Base-by-base conservation (phyloP, 2,113 vertebrate species). In the Reinhardtius hippoglossoides region DNA sequence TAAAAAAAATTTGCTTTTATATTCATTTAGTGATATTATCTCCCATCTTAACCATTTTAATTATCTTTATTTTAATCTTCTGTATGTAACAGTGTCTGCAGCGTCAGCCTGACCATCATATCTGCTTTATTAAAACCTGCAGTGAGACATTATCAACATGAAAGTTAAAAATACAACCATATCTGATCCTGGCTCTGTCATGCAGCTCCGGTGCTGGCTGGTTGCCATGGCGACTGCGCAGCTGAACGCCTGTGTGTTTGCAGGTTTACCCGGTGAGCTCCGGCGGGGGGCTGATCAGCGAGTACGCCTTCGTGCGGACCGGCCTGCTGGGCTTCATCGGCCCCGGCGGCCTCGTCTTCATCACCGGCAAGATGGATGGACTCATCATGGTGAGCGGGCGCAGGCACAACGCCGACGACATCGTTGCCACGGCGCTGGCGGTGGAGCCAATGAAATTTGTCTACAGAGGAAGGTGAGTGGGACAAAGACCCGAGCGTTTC, bases 381-480 rank as follows among this genome's bases (percentile, higher is more conserved):
- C 95, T 99, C 82, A 99, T 99, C 96, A 97, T 99, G 89, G 98
- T 99, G 87, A 98, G 97, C 66, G 97, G 97, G 65, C 95, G 98
- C 67, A 93, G 98, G 76, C 98, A 99, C 92, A 99, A 99, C 59
- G 98, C 98, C 0, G 98, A 99, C 4, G 98, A 99, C 91, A 97
- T 99, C 2, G 98, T 99, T 2, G 98, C 98, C 83, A 99, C 98
- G 5, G 98, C 98, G 0, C 87, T 99, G 89, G 98, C 98, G 0
- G 98, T 99, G 75, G 98, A 99, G 90, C 98, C 98, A 18, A 99
- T 99, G 98, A 99, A 99, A 58, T 99, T 99, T 52, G 98, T 99
- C 90, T 99, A 99, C 95, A 94, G 98, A 83, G 98, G 98, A 82
- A 96, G 98, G 98, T 99, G 83, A 90, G 96, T n/a, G 26, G 52